Evolutionary conservation across 2,113 vertebrate genomes (phyloP).

Genomic region (Myrmecobius fasciatus): DNA sequence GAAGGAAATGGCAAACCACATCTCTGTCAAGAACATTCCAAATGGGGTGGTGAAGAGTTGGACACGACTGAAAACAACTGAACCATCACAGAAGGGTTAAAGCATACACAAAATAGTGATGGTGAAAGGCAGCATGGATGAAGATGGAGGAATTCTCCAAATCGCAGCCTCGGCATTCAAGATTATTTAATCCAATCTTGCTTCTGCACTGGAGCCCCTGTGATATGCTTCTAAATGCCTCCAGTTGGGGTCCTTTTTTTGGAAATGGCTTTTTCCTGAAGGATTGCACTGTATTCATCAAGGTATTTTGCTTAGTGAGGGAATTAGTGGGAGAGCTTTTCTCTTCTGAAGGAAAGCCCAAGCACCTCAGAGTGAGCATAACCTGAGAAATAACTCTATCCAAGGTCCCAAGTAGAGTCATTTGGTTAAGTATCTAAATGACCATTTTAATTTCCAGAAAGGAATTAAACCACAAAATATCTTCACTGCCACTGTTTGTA

Average conservation of each 20-base stretch:
- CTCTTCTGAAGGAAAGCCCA: background rate
- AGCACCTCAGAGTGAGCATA: background rate
- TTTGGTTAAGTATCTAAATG: background rate
- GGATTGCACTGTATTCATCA: background rate
- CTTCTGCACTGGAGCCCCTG: background rate
- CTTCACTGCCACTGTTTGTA: background rate
- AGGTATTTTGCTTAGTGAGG: background rate
- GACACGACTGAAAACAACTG: background rate
- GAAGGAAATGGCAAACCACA: background rate
- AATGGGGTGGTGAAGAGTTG: background rate
- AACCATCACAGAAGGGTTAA: background rate
- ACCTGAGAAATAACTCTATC: background rate
- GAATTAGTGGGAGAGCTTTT: background rate
- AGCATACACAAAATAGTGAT: background rate
- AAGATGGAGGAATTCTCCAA: background rate
- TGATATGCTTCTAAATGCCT: too few relatives aligned
- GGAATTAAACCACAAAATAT: background rate
- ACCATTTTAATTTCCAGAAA: background rate
- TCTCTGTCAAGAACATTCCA: background rate
- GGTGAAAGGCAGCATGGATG: background rate
- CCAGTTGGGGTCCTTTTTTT: too few relatives aligned
- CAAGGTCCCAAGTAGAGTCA: background rate
- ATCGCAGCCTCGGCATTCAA: background rate
- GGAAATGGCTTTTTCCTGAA: too few relatives aligned
- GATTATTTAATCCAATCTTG: background rate